phyloP scores from a whole-genome alignment of 2,888 invertebrate species.

The Scaptomyza polygonia region DNA sequence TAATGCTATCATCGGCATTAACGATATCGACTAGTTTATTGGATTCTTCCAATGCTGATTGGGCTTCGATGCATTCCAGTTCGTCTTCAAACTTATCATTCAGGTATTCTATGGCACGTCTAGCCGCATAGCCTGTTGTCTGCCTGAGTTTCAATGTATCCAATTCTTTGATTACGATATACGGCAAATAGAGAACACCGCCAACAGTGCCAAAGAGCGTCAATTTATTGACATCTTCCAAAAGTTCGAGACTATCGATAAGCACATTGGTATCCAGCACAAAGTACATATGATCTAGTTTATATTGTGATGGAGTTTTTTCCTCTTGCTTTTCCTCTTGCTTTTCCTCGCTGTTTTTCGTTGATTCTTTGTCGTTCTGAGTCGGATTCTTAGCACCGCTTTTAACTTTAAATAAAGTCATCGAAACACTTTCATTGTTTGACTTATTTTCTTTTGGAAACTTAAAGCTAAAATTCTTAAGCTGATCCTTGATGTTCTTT shows the following conservation, averaged over 20 bases:
- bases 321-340: background rate
- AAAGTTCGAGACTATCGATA: constrained; percentile 81
- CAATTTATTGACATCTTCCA: constrained; percentile 80
- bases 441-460: background rate
- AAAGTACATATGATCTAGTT: constrained; percentile 77
- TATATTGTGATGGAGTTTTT: background rate
- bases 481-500: background rate
- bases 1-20: constrained; percentile 85
- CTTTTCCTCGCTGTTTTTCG: background rate
- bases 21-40: constrained; percentile 82
- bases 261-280: constrained; percentile 85
- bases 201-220: constrained; percentile 69
- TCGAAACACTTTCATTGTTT: background rate
- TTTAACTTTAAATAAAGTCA: background rate
- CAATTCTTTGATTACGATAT: constrained; percentile 85
- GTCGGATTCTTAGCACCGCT: no score
- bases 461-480: background rate
- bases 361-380: no score
- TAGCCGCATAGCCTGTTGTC: background rate
- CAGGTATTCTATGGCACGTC: constrained; percentile 31
- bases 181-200: constrained; percentile 84
- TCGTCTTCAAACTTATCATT: constrained; percentile 44
- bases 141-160: constrained; percentile 70
- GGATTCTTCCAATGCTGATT: constrained; percentile 84
- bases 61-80: constrained; percentile 76